Conservation (phyloP, 2,888 invertebrate genomes). For the Eupithecia subumbrata region DNA sequence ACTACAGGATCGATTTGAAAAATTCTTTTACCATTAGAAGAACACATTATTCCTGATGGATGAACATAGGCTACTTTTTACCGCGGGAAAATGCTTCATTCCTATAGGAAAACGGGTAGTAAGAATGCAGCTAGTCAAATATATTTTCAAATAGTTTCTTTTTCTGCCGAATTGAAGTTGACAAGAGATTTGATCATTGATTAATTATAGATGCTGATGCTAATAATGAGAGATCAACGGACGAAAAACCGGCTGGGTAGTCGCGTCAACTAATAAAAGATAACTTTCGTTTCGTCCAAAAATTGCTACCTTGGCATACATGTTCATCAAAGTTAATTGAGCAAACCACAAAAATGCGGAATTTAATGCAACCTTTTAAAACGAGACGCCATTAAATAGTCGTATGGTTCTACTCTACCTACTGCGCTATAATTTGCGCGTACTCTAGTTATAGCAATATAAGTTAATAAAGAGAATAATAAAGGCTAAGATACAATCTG, state of each 20-base stretch:
- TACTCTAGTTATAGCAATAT: neutral
- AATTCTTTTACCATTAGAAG: too few relatives aligned
- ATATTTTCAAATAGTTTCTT: too few relatives aligned
- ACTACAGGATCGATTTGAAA: too few relatives aligned
- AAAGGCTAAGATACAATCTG: neutral
- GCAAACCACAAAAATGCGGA: slow-evolving; percentile 30
- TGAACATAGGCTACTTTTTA: too few relatives aligned
- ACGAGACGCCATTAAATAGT: slow-evolving; percentile 10
- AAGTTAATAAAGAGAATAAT: neutral
- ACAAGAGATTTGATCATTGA: too few relatives aligned
- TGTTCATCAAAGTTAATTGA: slow-evolving; percentile 21
- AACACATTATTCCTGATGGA: too few relatives aligned
- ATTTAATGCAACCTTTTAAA: slow-evolving; percentile 29
- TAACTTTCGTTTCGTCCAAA: slow-evolving; percentile 18
- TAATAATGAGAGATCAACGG: too few relatives aligned
- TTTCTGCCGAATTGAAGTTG: too few relatives aligned
- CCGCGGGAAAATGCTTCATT: too few relatives aligned
- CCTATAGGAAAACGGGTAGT: too few relatives aligned
- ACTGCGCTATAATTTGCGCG: neutral
- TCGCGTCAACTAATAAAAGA: neutral
- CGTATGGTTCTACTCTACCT: slow-evolving; percentile 9
- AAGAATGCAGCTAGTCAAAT: too few relatives aligned
- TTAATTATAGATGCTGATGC: too few relatives aligned
- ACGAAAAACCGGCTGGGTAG: neutral
- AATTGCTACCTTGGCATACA: slow-evolving; percentile 29